Percentiles rank a stretch among this genome's conserved stretches.
These are phyloP conservation scores for Eospalax fontanierii DNA, from an alignment of 2,797 vertebrate species.

Conservation along the genomic window DNA sequence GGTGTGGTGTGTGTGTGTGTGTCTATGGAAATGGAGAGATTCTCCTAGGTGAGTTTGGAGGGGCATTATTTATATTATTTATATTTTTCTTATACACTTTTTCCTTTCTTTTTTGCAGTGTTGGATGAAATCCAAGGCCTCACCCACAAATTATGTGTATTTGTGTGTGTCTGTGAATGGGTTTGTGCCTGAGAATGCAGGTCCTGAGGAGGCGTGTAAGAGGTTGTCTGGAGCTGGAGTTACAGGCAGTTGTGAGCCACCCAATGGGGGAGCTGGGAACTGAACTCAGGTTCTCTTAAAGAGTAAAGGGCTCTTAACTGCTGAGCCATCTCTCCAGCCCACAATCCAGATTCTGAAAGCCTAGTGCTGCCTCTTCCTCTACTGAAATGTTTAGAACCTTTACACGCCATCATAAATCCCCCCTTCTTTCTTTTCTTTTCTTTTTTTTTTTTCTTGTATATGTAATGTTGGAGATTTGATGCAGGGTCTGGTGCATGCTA, in stretches of 20 bases:
- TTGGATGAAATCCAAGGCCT: too few species aligned
- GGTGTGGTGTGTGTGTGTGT: background rate
- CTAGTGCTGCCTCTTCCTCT: background rate
- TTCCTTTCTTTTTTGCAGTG: background rate
- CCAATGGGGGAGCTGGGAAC: background rate
- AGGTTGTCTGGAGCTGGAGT: background rate
- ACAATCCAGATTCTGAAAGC: background rate
- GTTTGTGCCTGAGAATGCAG: background rate
- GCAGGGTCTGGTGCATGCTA: background rate
- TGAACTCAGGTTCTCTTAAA: background rate
- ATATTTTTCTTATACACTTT: background rate
- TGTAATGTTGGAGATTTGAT: background rate
- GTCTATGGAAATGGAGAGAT: background rate
- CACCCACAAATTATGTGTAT: too few species aligned
- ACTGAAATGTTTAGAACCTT: background rate
- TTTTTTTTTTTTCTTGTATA: background rate
- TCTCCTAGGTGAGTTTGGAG: background rate
- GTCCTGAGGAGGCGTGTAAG: too few species aligned
- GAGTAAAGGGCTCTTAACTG: background rate
- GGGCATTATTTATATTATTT: background rate
- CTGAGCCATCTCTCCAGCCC: background rate
- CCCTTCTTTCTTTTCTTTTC: background rate
- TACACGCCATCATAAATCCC: background rate
- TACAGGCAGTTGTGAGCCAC: background rate
- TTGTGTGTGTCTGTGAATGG: too few species aligned